Evolutionary conservation across 1,140 invertebrate genomes (phyloP).

Genomic region (Lamellibrachia luymesi): DNA sequence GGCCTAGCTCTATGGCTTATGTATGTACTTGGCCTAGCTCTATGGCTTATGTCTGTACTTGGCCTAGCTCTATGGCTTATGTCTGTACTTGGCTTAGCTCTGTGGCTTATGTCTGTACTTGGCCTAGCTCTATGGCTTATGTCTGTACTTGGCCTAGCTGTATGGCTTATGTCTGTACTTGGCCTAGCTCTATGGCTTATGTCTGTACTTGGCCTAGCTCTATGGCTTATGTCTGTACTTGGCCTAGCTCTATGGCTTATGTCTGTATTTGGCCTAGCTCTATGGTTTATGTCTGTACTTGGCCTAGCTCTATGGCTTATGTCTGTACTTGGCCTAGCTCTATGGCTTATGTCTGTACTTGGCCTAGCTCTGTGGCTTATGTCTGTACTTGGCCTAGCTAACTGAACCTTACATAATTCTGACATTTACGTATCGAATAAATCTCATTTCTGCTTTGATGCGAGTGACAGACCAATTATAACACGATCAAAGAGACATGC

Average conservation of each 20-base stretch:
- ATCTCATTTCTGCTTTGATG: not conserved
- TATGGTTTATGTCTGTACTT: not conserved
- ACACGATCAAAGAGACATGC: not conserved
- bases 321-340: not conserved
- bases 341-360: not conserved
- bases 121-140: not conserved
- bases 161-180: no score
- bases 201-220: not conserved
- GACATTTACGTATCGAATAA: not conserved
- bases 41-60: not conserved
- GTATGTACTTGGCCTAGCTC: not conserved
- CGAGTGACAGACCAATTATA: not conserved
- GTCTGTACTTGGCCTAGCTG: no score
- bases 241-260: not conserved
- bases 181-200: no score
- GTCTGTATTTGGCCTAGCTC: not conserved
- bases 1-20: not conserved
- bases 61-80: not conserved
- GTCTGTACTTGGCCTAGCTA: not conserved
- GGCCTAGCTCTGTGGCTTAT: not conserved
- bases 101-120: not conserved
- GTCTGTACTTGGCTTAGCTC: not conserved
- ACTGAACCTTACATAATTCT: not conserved
- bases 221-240: not conserved
- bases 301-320: not conserved